Evolutionary conservation across 1,140 invertebrate species (phyloP).

Genomic region (Bombus pyrosoma): DNA sequence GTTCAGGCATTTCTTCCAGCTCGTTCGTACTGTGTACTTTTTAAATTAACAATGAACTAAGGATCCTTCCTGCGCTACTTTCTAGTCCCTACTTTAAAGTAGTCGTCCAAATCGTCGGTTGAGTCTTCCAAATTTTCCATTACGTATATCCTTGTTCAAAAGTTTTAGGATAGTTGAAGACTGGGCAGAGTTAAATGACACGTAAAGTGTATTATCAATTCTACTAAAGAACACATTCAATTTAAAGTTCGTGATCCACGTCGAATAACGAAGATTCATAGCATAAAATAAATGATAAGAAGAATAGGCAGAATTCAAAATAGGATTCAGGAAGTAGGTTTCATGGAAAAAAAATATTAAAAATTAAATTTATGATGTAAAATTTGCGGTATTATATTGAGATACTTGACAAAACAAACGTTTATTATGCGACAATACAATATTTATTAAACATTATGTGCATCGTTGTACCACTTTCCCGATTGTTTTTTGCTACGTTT

Average conservation of each 20-base stretch:
- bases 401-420: not conserved
- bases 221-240: too few relatives aligned
- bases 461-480: not conserved
- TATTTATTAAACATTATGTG: too few relatives aligned
- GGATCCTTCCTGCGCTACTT: not conserved
- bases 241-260: too few relatives aligned
- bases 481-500: not conserved
- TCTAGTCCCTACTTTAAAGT: not conserved
- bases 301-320: too few relatives aligned
- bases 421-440: not conserved
- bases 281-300: too few relatives aligned
- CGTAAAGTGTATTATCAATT: too few relatives aligned
- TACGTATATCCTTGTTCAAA: too few relatives aligned
- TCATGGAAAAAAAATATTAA: not conserved
- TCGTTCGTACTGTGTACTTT: not conserved
- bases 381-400: not conserved
- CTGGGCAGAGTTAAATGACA: too few relatives aligned
- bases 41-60: conserved; percentile 15
- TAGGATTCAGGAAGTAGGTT: too few relatives aligned
- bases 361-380: not conserved
- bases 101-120: not conserved
- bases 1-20: not conserved
- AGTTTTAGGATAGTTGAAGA: too few relatives aligned
- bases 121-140: not conserved
- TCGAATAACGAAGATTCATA: too few relatives aligned